phyloP scores from a whole-genome alignment of 2,888 invertebrate species.

The Coenonympha arcania region DNA sequence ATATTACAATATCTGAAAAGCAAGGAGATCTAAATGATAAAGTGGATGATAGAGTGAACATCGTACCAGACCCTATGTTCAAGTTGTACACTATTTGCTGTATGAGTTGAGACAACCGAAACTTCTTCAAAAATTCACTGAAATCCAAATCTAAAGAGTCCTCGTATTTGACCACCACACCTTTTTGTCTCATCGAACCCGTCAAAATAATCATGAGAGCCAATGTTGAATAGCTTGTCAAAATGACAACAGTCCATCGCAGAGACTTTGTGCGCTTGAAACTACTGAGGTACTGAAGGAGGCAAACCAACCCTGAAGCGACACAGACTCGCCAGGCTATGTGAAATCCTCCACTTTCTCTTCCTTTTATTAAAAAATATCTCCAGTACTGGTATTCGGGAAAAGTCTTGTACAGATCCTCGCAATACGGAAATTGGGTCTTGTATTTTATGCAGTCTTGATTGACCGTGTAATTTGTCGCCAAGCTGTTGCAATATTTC shows the following conservation, averaged over 20 bases:
- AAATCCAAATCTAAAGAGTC: constrained; percentile 49
- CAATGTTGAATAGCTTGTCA: constrained; percentile 39
- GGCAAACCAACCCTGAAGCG: constrained; percentile 42
- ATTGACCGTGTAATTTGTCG: constrained; percentile 48
- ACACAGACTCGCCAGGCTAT: constrained; percentile 56
- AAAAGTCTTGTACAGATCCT: constrained; percentile 40
- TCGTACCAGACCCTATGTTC: constrained; percentile 48
- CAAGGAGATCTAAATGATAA: constrained; percentile 52
- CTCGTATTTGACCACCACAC: constrained; percentile 45
- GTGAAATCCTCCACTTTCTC: constrained; percentile 25
- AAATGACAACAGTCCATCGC: constrained; percentile 35
- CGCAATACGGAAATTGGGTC: constrained; percentile 37
- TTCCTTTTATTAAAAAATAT: constrained; percentile 31
- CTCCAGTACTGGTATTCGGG: constrained; percentile 61
- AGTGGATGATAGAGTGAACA: constrained; percentile 43
- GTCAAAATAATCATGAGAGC: constrained; percentile 42
- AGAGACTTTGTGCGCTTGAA: constrained; percentile 44
- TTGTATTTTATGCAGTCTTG: constrained; percentile 45
- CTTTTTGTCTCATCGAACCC: constrained; percentile 59
- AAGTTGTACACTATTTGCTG: constrained; percentile 40
- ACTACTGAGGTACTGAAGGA: constrained; percentile 40
- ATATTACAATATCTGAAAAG: constrained; percentile 49
- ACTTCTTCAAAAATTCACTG: constrained; percentile 33
- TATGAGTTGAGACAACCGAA: constrained; percentile 35
- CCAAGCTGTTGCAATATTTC: constrained; percentile 42